Conservation (phyloP, 2,888 invertebrate species). For the Cheilosia urbana region DNA sequence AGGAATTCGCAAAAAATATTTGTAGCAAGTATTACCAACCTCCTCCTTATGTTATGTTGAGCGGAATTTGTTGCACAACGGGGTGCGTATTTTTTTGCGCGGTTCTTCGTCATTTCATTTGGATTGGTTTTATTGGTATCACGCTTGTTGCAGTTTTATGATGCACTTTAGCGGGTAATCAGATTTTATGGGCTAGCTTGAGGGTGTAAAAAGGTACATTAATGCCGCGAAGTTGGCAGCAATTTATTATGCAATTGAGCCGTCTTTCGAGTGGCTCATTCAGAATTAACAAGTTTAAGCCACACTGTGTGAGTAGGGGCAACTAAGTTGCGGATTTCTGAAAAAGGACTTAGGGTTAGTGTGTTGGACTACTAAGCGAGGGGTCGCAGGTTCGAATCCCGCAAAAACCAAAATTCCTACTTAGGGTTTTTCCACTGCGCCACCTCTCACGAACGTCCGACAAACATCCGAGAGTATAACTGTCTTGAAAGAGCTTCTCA, state of each 20-base stretch:
- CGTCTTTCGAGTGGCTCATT: neutral
- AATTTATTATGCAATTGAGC: conserved; percentile 48
- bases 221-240: conserved; percentile 27
- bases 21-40: neutral
- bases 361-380: no score
- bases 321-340: no score
- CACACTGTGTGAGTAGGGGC: no score
- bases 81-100: conserved; percentile 1
- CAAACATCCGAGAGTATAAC: no score
- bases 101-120: neutral
- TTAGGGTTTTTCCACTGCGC: no score
- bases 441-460: no score
- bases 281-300: neutral
- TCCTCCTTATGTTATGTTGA: no score
- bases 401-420: no score
- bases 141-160: conserved; percentile 60
- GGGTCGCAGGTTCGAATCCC: no score
- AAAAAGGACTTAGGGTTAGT: no score
- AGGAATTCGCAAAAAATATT: neutral
- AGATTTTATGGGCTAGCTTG: conserved; percentile 29
- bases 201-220: conserved; percentile 48
- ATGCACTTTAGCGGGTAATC: conserved; percentile 65
- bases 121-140: conserved; percentile 42
- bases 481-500: no score
- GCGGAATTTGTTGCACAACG: conserved; percentile 56